Evolutionary conservation across 2,113 vertebrate genomes (phyloP), one percentile per base, ranked within the genome.

Genomic region (Alectura lathami): DNA sequence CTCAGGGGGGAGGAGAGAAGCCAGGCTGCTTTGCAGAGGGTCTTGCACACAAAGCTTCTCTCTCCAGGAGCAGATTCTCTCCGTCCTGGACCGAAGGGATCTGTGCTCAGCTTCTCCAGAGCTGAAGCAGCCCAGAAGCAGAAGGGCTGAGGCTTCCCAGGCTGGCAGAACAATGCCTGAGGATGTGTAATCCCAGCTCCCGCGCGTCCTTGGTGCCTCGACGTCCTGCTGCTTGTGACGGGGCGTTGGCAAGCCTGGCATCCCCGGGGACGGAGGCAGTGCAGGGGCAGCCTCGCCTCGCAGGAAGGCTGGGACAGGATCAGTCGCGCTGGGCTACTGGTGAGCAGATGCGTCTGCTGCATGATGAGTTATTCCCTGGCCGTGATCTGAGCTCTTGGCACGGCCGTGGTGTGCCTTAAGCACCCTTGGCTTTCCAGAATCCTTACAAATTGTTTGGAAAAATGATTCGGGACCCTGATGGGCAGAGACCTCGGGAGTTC

Each of bases 401-500:
- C n/a, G 45, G 17, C 21, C 60, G 17, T 43, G 64, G 17, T 16
- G 14, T 70, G 69, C 60, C 92, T 89, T 47, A 82, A 89, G 29
- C 38, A 27, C 51, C 51, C 45, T 38, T 66, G 63, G 77, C 68
- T 91, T 83, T 62, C 83, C 73, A 36, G 50, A 53, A 76, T 82
- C 84, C 81, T 89, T 59, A 42, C 59, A 87, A 89, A 87, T 57
- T 7, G 69, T n/a, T 92, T 79, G 82, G 93, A 17, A 91, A 84
- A 6, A 14, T 0, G 4, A 29, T 74, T 77, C 4, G 1, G 30
- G 80, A 32, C 5, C 18, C 32, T 30, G 74, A 89, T 57, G 53
- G 78, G 74, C 82, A 84, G 38, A 93, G 69, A n/a, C n/a, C 3
- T 16, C 82, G 36, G 48, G 62, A 80, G 48, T 64, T 70, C 67